These are phyloP conservation scores for Drosophila rubida DNA, from an alignment of 2,888 invertebrate species.

Conservation along the genomic window DNA sequence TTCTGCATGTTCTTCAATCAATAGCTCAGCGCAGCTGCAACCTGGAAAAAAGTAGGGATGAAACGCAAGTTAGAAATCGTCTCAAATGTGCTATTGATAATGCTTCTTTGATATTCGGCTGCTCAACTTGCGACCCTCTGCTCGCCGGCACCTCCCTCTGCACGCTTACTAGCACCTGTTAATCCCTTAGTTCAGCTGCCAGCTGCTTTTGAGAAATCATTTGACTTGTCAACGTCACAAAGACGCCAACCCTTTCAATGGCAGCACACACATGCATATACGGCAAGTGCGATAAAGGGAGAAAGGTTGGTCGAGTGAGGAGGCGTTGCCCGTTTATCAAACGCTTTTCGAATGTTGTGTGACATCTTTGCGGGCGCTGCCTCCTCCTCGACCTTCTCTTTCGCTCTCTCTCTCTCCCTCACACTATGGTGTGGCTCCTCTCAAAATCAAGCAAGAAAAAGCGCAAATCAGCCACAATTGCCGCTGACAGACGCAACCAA, in stretches of 20 bases:
- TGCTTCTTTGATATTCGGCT: background rate
- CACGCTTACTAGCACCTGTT: background rate
- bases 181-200: slow-evolving; percentile 17
- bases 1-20: background rate
- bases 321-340: slow-evolving; percentile 67
- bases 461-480: slow-evolving; percentile 79
- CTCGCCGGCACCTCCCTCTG: background rate
- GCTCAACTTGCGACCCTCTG: background rate
- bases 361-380: slow-evolving; percentile 41
- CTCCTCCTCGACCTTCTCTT: background rate
- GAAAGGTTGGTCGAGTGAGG: background rate
- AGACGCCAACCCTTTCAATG: slow-evolving; percentile 32
- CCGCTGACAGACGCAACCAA: slow-evolving; percentile 73
- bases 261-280: slow-evolving; percentile 1
- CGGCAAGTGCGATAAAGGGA: background rate
- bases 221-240: slow-evolving; percentile 68
- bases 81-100: background rate
- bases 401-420: background rate
- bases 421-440: slow-evolving; percentile 10
- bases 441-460: slow-evolving; percentile 57
- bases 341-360: slow-evolving; percentile 60
- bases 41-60: background rate
- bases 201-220: slow-evolving; percentile 54
- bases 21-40: background rate
- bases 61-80: background rate